A percentile compares a stretch with the other conserved stretches of the same genome.
These are phyloP conservation scores for Eupristina koningsbergeri DNA, from an alignment of 1,140 invertebrate species.

Conservation along the genomic window DNA sequence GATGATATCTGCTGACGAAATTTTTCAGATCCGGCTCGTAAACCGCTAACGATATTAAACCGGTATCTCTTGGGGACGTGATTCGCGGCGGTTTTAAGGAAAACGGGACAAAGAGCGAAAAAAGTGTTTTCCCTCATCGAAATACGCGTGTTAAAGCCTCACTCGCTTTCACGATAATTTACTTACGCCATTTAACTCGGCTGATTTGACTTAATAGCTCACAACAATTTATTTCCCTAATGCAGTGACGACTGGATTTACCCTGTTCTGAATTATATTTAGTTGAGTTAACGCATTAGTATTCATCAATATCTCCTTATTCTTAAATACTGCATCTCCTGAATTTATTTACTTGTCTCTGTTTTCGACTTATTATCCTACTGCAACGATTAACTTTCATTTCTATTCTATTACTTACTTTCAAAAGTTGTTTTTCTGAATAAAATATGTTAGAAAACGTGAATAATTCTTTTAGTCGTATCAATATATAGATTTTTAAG, in stretches of 20 bases:
- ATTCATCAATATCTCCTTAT: neutral
- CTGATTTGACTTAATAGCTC: neutral
- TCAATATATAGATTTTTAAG: too few relatives aligned
- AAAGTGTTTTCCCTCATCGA: neutral
- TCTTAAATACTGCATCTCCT: too few relatives aligned
- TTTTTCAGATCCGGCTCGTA: constrained; percentile 3
- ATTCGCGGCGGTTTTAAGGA: neutral
- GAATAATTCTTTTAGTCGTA: too few relatives aligned
- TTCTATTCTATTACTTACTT: too few relatives aligned
- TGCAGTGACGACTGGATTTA: neutral
- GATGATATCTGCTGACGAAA: neutral
- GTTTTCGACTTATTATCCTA: too few relatives aligned
- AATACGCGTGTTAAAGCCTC: neutral
- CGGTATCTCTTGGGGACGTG: neutral
- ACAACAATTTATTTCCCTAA: neutral
- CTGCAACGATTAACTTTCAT: too few relatives aligned
- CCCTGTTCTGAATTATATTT: neutral
- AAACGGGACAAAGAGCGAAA: neutral
- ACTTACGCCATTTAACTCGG: neutral
- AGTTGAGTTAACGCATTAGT: neutral
- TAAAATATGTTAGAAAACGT: too few relatives aligned
- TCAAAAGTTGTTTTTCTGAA: too few relatives aligned
- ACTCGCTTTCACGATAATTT: neutral
- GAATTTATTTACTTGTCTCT: too few relatives aligned
- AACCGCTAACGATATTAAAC: constrained; percentile 36